Base-by-base conservation (phyloP, 2,113 vertebrate genomes). In the Pleuronectes platessa region DNA sequence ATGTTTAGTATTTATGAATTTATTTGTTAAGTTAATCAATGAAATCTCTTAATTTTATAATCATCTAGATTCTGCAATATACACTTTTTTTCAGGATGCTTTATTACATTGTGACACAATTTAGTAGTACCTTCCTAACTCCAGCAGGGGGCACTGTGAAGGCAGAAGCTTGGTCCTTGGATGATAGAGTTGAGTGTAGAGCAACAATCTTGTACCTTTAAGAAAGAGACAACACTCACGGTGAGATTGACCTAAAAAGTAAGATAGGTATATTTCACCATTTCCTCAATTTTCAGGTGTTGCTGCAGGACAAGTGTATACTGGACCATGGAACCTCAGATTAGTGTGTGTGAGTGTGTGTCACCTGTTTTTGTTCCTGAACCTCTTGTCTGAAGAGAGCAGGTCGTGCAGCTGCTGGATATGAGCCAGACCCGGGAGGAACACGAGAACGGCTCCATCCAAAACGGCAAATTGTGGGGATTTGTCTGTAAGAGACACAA, bases 361-460 rank as follows among this genome's bases (percentile, higher is more conserved):
- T 91, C 91, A 96, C 97, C 97, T 96, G 81, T 95, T 92, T 88
- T 92, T 94, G 86, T 94, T 92, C 77, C 93, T 93, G 92, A 99
- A 99, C 83, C 96, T 95, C 92, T 95, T 95, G 87, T 99, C 97
- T 49, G 94, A 93, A 74, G 93, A 94, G 31, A 99, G 90, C 51
- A 98, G 94, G 82, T 99, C 98, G 54, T 95, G 94, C 1, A 99
- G 89, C 87, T 99, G 97, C 58, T 99, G 97, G 83, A 99, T 99
- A 85, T 99, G 96, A 77, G 98, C 97, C 78, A 99, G 94, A 47
- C 97, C 98, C 0, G 98, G 98, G 68, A 99, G 92, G 82, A 99
- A 99, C 61, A 99, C 94, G 49, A 99, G 86, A 45, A 97, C 93
- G 9, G 98, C 97, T 63, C 98, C 98, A 42, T 97, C 95, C 71